Evolutionary conservation across 2,797 vertebrate genomes (phyloP).

Genomic region (Pteropus rufus): DNA sequence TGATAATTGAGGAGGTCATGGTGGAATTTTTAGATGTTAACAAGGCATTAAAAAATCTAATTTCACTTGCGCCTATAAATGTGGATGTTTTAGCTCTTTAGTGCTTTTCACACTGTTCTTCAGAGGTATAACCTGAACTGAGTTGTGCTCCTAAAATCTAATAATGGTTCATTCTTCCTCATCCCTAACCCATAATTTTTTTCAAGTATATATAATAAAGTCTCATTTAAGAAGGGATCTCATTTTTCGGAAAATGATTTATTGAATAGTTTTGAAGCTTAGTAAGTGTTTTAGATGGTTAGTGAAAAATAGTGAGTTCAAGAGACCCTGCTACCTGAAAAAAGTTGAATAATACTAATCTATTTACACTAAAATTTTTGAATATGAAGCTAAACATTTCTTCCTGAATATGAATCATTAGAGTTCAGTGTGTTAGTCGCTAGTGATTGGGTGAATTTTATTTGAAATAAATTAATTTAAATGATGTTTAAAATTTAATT

Average conservation of each 20-base stretch:
- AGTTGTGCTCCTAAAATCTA: background rate
- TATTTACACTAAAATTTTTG: constrained; percentile 6
- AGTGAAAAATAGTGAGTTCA: background rate
- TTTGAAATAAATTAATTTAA: background rate
- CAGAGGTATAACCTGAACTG: background rate
- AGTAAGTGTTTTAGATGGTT: background rate
- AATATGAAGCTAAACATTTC: constrained; percentile 1
- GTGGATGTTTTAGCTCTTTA: background rate
- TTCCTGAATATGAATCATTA: background rate
- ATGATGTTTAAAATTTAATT: constrained; percentile 23
- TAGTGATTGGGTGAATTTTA: background rate
- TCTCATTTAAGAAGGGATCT: background rate
- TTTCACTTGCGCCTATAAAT: background rate
- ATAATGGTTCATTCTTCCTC: background rate
- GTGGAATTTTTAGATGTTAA: background rate
- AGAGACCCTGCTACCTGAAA: background rate
- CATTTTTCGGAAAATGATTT: background rate
- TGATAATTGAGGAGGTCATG: background rate
- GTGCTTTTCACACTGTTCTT: background rate
- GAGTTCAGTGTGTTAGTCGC: background rate
- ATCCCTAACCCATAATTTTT: background rate
- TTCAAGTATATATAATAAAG: background rate
- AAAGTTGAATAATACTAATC: background rate
- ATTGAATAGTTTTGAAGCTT: background rate
- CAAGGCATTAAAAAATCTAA: background rate